Evolutionary conservation across 35 echinoderm and acorn worm genomes (phyloP).

Genomic region (Apostichopus japonicus): DNA sequence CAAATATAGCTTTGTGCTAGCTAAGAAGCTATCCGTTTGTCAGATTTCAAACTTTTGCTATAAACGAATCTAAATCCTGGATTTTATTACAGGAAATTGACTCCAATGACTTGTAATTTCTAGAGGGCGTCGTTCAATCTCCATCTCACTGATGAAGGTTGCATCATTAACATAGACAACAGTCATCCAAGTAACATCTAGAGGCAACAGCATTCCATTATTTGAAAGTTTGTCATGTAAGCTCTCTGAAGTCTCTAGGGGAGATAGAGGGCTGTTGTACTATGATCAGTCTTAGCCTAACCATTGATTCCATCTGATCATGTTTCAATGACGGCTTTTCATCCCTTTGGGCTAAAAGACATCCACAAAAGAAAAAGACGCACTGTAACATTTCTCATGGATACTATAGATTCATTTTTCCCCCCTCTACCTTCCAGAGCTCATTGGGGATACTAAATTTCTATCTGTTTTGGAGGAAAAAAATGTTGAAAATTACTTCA

Average conservation of each 20-base stretch:
- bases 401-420: neutral
- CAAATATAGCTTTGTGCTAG: too few relatives aligned
- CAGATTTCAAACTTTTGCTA: too few relatives aligned
- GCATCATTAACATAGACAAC: neutral
- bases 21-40: too few relatives aligned
- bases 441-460: neutral
- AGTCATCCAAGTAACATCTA: neutral
- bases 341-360: too few relatives aligned
- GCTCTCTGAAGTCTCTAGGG: neutral
- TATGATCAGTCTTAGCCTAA: neutral
- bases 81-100: too few relatives aligned
- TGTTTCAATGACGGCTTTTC: too few relatives aligned
- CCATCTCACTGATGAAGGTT: neutral
- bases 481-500: neutral
- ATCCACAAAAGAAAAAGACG: too few relatives aligned
- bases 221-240: neutral
- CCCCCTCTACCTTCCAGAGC: neutral
- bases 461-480: neutral
- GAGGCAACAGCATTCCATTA: neutral
- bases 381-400: neutral
- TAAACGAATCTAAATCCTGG: too few relatives aligned
- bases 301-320: neutral
- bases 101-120: neutral
- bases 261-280: neutral
- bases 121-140: neutral